These are phyloP conservation scores for Piezodorus guildinii DNA, from an alignment of 1,140 invertebrate genomes.

Conservation along the genomic window DNA sequence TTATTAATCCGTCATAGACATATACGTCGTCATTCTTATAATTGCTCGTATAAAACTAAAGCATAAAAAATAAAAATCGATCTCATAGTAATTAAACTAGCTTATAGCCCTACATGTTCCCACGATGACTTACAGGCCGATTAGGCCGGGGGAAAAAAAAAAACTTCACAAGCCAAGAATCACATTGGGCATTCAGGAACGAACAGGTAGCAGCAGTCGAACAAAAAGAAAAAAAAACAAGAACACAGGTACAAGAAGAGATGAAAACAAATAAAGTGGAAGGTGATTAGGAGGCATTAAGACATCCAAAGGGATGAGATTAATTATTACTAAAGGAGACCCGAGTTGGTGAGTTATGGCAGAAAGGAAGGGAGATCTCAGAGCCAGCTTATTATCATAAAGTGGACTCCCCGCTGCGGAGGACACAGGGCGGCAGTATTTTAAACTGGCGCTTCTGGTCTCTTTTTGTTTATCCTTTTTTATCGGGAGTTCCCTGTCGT, in stretches of 20 bases:
- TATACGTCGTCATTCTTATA: too few relatives aligned
- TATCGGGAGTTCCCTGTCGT: not conserved
- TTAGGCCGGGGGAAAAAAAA: too few relatives aligned
- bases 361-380: not conserved
- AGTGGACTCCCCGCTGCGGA: conserved; percentile 3
- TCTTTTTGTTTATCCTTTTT: not conserved
- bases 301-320: not conserved
- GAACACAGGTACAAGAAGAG: not conserved
- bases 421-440: not conserved
- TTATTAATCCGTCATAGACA: too few relatives aligned
- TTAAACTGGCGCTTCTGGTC: conserved; percentile 12
- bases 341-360: conserved; percentile 4
- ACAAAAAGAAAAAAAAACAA: not conserved
- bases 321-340: not conserved
- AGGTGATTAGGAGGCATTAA: not conserved
- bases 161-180: too few relatives aligned
- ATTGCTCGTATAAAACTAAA: too few relatives aligned
- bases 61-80: too few relatives aligned
- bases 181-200: not conserved
- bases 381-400: not conserved
- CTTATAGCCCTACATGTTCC: too few relatives aligned
- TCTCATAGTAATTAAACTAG: too few relatives aligned
- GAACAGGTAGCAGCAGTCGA: not conserved
- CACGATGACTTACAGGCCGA: too few relatives aligned
- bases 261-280: not conserved